Evolutionary conservation across 2,113 vertebrate species (phyloP), one percentile per base, ranked within the genome.

Genomic region (Larimichthys crocea): DNA sequence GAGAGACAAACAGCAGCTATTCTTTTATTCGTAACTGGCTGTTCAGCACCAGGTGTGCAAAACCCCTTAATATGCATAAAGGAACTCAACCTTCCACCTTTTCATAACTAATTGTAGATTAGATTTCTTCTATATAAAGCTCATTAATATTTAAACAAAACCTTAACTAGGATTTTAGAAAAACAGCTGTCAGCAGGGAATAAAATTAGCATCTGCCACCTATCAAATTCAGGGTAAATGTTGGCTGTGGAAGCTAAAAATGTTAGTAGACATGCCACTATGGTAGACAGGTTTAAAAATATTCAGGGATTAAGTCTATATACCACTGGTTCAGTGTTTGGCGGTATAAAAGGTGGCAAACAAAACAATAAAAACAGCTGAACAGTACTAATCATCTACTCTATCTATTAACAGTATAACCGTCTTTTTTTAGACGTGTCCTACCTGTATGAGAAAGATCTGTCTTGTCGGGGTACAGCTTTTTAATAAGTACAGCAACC

Each of bases 361-460:
- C 16, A 52, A 53, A n/a, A n/a, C 55, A 57, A 24, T 15, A 26
- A 50, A 50, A 20, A 4, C 17, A 20, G 8, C 15, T 19, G 49
- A 50, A 40, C 35, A 40, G 8, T 40, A 40, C 6, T 40, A 40
- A 40, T 40, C 35, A 8, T 40, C 35, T 40, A 40, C 35, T 40
- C 35, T n/a, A 8, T 40, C 8, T 46, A 46, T 46, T 14, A 14
- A 14, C 10, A 46, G 44, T 14, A 46, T 46, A 46, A 46, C 44
- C 3, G 0, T 46, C 12, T 65, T 35, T 61, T 40, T 7, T 44
- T 15, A 7, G 29, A 3, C 49, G 24, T n/a, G 19, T 67, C 72
- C 42, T n/a, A 96, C 95, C 92, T 91, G 85, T 84, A 4, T 92
- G 59, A 35, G 91, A 67, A 16, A 95, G 87, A 78, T 95, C 92